phyloP scores from a whole-genome alignment of 2,888 invertebrate species.

The Notodonta dromedarius region DNA sequence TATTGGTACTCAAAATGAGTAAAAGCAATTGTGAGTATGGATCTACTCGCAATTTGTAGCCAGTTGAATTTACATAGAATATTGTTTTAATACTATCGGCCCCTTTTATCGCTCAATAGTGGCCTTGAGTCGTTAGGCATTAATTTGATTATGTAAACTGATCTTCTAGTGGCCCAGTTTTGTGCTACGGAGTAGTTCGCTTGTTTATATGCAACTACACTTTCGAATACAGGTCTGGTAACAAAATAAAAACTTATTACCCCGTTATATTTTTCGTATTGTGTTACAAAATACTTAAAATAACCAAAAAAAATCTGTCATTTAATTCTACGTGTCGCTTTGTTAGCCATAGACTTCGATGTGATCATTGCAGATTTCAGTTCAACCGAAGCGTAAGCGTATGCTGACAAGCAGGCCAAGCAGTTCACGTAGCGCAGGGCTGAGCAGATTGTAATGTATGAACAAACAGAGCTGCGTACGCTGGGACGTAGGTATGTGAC shows the following conservation, averaged over 20 bases:
- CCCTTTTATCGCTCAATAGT: constrained; percentile 32
- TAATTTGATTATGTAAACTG: constrained; percentile 45
- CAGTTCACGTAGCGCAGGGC: too few relatives aligned
- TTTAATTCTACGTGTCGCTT: not conserved
- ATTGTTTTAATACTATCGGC: not conserved
- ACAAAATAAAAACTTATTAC: not conserved
- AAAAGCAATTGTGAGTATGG: too few relatives aligned
- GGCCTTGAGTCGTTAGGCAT: constrained; percentile 34
- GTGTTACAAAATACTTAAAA: not conserved
- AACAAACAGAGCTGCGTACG: too few relatives aligned
- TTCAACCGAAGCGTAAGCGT: not conserved
- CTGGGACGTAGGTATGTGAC: too few relatives aligned
- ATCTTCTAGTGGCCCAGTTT: constrained; percentile 44
- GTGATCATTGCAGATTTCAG: not conserved
- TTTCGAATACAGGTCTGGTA: constrained; percentile 19
- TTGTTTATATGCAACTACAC: constrained; percentile 18
- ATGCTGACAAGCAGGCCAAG: too few relatives aligned
- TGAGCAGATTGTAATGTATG: too few relatives aligned
- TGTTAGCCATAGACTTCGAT: not conserved
- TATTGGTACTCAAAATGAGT: too few relatives aligned
- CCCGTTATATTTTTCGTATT: not conserved
- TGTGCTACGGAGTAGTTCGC: constrained; percentile 21
- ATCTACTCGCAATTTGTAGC: too few relatives aligned
- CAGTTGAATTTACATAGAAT: not conserved
- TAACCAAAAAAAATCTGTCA: not conserved